Base-by-base conservation (phyloP, 2,113 vertebrate genomes). In the Panthera uncia region DNA sequence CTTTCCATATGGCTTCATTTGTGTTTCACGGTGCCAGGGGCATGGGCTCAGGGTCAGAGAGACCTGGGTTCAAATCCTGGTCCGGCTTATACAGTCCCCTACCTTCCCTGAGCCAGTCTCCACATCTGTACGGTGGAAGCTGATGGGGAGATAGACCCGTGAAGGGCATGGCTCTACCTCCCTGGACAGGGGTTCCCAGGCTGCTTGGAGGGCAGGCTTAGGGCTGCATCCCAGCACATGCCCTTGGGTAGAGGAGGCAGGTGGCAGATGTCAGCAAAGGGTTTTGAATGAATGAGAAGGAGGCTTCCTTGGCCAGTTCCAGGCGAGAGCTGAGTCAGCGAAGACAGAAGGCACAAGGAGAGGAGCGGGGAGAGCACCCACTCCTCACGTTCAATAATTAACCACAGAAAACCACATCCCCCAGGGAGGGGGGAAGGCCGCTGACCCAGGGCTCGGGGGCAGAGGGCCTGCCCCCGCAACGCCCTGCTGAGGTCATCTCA, bases 321-420 rank as follows among this genome's bases (percentile, higher is more conserved):
- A 63, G 79, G 65, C 38, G 65, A 85, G 36, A 92, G 90, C 84
- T 36, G 81, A 96, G 84, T 95, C 96, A 95, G 93, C 88, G 0
- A 74, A 95, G 89, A 85, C 14, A 4, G 0, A 12, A 27, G 57
- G 18, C 19, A 21, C 7, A 4, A 36, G 25, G 15, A 45, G 33
- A 65, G 27, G 16, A 23, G 15, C 12, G 48, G 55, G 13, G 0
- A 16, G 80, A n/a, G 29, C 31, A 61, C 38, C 55, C n/a, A 57
- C 74, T 33, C 33, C 83, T 82, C 11, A 0, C 11, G 33, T 21
- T 94, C 96, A 84, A 19, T 69, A 74, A 65, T 48, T 57, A 85
- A 87, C 76, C 69, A 38, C 71, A 85, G 76, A 57, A 48, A 36
- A 66, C 74, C 45, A 48, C 86, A 19, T 82, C 45, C 80, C 16